Conservation (phyloP, 2,888 invertebrate genomes). For the Apodemia zela region DNA sequence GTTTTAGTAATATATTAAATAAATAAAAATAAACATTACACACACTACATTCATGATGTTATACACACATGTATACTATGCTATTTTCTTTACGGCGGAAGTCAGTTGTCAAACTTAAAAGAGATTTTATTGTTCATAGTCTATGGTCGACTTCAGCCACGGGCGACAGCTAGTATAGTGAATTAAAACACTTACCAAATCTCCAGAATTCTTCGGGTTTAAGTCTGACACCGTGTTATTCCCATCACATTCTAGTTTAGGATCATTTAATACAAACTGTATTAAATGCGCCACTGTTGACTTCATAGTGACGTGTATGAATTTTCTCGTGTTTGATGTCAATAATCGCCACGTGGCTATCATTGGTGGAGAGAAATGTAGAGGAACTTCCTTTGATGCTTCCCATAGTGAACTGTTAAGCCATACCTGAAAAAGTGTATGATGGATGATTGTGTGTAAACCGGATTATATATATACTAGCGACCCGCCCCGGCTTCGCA, state of each 20-base stretch:
- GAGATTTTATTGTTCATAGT: too few species aligned
- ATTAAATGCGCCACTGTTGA: constrained; percentile 82
- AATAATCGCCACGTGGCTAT: constrained; percentile 89
- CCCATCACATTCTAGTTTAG: constrained; percentile 79
- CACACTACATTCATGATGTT: too few species aligned
- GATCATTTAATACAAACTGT: constrained; percentile 68
- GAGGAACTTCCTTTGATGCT: constrained; percentile 85
- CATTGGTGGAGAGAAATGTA: constrained; percentile 92
- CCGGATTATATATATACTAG: too few species aligned
- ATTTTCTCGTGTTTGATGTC: constrained; percentile 91
- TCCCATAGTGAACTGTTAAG: constrained; percentile 90
- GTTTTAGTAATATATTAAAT: too few species aligned
- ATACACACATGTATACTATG: too few species aligned
- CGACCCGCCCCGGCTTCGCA: too few species aligned
- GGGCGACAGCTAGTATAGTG: neutral
- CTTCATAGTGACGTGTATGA: constrained; percentile 87
- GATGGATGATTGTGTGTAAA: neutral
- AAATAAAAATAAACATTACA: too few species aligned
- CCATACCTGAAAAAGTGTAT: constrained; percentile 77
- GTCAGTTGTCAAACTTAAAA: too few species aligned
- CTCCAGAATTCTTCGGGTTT: constrained; percentile 82
- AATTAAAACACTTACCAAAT: constrained; percentile 67
- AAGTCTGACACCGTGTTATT: constrained; percentile 83
- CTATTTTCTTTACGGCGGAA: too few species aligned
- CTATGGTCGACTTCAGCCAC: too few species aligned